Percentiles rank a stretch among this genome's conserved stretches.
These are phyloP conservation scores for Brenthis hecate DNA, from an alignment of 2,888 invertebrate genomes.

Conservation along the genomic window DNA sequence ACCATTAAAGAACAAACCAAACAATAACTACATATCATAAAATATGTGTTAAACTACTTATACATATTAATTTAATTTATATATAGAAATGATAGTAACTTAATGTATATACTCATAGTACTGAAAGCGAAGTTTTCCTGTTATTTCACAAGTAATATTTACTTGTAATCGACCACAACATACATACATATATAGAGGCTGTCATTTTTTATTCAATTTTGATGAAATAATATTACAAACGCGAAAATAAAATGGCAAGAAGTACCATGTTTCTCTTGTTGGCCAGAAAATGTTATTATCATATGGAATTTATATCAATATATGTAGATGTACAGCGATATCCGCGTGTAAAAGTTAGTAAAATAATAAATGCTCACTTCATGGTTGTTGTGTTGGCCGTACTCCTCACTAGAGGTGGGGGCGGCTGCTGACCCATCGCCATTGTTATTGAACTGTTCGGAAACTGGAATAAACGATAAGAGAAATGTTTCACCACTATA, in stretches of 20 bases:
- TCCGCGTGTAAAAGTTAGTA: constrained; percentile 15
- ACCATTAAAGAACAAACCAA: neutral
- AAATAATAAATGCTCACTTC: constrained; percentile 70
- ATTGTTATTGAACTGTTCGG: constrained; percentile 78
- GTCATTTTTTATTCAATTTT: neutral
- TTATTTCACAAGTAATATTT: neutral
- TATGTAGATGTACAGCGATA: too few relatives aligned
- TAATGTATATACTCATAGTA: neutral
- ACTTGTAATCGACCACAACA: neutral
- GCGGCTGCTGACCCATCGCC: constrained; percentile 80
- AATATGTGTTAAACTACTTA: neutral
- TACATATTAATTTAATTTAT: neutral
- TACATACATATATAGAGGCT: neutral
- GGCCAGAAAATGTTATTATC: too few relatives aligned
- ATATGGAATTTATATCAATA: too few relatives aligned
- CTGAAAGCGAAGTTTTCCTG: constrained; percentile 8
- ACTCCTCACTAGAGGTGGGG: constrained; percentile 82
- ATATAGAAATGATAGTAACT: neutral
- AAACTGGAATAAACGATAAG: constrained; percentile 75
- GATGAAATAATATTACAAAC: too few relatives aligned
- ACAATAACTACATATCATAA: neutral
- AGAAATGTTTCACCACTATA: constrained; percentile 42
- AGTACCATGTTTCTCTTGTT: too few relatives aligned
- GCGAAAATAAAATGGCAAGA: too few relatives aligned
- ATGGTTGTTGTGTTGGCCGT: constrained; percentile 78